Evolutionary conservation across 2,113 vertebrate genomes (phyloP), one percentile per base, ranked within the genome.

Genomic region (Bubo scandiacus): DNA sequence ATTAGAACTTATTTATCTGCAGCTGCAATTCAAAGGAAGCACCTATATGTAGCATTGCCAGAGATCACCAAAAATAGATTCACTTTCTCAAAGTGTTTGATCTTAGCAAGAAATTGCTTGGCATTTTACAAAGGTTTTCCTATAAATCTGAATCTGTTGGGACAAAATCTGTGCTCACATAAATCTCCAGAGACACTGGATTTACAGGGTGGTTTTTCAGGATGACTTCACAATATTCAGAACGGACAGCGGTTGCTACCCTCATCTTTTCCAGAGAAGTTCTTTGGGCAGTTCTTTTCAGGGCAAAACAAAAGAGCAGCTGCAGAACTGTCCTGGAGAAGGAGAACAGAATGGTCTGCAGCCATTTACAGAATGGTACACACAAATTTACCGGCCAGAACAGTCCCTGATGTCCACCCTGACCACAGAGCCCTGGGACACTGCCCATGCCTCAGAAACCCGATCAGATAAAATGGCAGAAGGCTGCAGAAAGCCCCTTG

Each of bases 11-110:
- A 61, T 30, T 83, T 94, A 74, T 86, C 42, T 84, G 67, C 89
- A 92, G 80, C 71, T 96, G 77, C 82, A 88, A 74, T 83, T 84
- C 65, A 96, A 65, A 93, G 40, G 51, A 81, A 70, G 32, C 42
- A 94, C 59, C 88, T 94, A 66, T 26, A 67, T 27, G 38, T 55
- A 84, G 29, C 23, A 20, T 51, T 70, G 74, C 40, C 45, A 77
- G 43, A 1, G 2, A 58, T 30, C 19, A 27, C 54, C 40, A 45
- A 54, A 90, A 93, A 72, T n/a, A 88, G 40, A 77, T 80, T 82
- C 30, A 40, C 45, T 78, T 88, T 83, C 54, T 73, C n/a, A 6
- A 80, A 66, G 42, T 58, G 17, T 86, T 86, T 93, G 36, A 88
- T 47, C 45, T 78, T 47, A 77, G 32, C 40, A 80, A 70, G 51